A percentile compares a stretch with the other conserved stretches of the same genome.
Conservation (phyloP, 2,888 invertebrate species). For the Diogma glabrata region DNA sequence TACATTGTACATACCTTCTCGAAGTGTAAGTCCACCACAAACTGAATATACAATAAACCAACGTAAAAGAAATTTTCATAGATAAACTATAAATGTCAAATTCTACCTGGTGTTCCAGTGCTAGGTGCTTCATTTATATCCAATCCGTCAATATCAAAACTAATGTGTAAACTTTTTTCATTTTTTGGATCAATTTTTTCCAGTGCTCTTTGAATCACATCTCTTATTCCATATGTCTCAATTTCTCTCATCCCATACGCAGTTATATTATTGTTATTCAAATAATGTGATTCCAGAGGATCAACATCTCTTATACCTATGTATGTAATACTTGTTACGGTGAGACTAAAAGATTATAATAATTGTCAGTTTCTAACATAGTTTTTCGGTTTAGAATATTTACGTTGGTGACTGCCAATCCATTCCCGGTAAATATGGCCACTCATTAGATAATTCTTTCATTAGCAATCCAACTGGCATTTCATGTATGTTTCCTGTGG, state of each 20-base stretch:
- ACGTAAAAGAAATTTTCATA: background rate
- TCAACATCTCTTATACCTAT: slow-evolving; percentile 57
- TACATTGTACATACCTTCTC: slow-evolving; percentile 72
- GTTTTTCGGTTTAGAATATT: background rate
- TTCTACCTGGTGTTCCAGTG: slow-evolving; percentile 74
- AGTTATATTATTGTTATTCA: slow-evolving; percentile 68
- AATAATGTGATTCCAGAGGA: slow-evolving; percentile 64
- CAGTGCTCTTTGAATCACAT: slow-evolving; percentile 59
- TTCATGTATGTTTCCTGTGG: slow-evolving; percentile 67
- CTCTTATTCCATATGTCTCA: slow-evolving; percentile 65
- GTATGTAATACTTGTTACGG: slow-evolving; percentile 37
- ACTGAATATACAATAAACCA: no score
- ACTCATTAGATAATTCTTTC: slow-evolving; percentile 59
- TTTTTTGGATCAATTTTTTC: slow-evolving; percentile 58
- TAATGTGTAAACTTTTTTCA: slow-evolving; percentile 68
- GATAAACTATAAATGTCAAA: slow-evolving; percentile 1
- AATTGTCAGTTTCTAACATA: no score
- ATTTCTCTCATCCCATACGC: slow-evolving; percentile 75
- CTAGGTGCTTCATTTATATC: slow-evolving; percentile 77
- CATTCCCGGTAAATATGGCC: slow-evolving; percentile 65
- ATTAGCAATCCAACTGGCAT: slow-evolving; percentile 72
- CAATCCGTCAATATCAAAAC: slow-evolving; percentile 84
- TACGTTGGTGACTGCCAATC: slow-evolving; percentile 44
- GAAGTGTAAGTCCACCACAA: slow-evolving; percentile 67
- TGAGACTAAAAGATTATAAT: background rate